Base-by-base conservation (phyloP, 2,888 invertebrate genomes). In the Diogma glabrata region DNA sequence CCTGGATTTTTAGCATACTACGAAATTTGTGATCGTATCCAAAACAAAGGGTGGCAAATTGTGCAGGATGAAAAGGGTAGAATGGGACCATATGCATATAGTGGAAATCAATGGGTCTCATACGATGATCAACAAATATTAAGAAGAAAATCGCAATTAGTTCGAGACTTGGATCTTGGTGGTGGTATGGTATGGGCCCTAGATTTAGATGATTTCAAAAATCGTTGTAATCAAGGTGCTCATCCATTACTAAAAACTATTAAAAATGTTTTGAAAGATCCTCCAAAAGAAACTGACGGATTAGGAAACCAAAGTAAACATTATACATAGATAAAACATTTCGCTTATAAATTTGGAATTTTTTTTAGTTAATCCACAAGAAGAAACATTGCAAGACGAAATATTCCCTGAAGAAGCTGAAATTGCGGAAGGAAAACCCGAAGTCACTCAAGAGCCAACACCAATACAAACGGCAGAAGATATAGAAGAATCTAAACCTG, bases 151-250 rank as follows among this genome's bases (percentile, higher is more conserved):
- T 83, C 88, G 0, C 79, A 87, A 60, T 83, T 82, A 60, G 80
- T 91, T 28, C 78, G 86, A 54, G 75, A 81, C 12, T 74, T 87
- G 67, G 78, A 82, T 55, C 75, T 93, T 16, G 91, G 84, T 12
- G 91, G 91, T 52, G 90, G 87, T 16, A 91, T 91, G 90, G 79
- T 91, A 40, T 91, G 91, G 91, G 90, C 91, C 0, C 70, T 91
- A 28, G 91, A 91, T 72, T 76, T 91, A 57, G 91, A 92, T 59
- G 91, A 92, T 67, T 91, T 89, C 64, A 79, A 77, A 55, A 82
- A 84, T 62, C 75, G 80, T 54, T 91, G 91, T 63, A 86, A 84
- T 1, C 78, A 84, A 64, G 91, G 90, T 28, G 74, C 76, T 36
- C 85, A 90, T 72, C 90, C 91, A 0, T 71, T 92, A 4, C 71